Base-by-base conservation (phyloP, 2,113 vertebrate species). In the Cebus imitator region DNA sequence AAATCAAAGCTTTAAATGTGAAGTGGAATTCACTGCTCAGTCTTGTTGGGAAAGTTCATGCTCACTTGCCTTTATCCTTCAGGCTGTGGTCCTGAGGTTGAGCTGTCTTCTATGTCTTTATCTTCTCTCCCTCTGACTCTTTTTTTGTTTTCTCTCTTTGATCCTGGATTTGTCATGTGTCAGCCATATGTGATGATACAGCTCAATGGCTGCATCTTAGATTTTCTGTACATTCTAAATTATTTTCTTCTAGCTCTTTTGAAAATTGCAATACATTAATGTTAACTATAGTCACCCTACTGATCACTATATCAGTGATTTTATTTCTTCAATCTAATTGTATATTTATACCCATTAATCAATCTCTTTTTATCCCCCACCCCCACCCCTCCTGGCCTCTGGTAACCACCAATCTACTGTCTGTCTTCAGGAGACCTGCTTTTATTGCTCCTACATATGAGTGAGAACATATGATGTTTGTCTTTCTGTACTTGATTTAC, bases 61-160 rank as follows among this genome's bases (percentile, higher is more conserved):
- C 23, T 4, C 9, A 1, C 1, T 6, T 13, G 8, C 27, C 0
- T 4, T 30, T 43, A 17, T 61, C 32, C 27, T 61, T 37, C 3
- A 10, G 20, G 21, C 27, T 75, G 23, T 23, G 21, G 27, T 40
- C 25, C 18, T 37, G 13, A 8, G 23, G 25, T 7, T 45, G 16
- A 55, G 23, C 30, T 57, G 1, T 6, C 55, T 45, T 72, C 35
- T 32, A 1, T 8, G 8, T 87, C 27, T 90, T 40, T 81, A 80
- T 18, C 40, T 64, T 73, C 61, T 91, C 58, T 72, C 14, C 8
- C 30, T 83, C n/a, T 43, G 30, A 6, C 23, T 45, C 23, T 55
- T 64, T 32, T 55, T 32, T 55, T 17, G 17, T 13, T 66, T 48
- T 52, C 58, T 23, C 7, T 72, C 21, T 81, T 48, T 40, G 45